Conservation (phyloP, 1,140 invertebrate genomes). For the Lepidotrigona ventralis region DNA sequence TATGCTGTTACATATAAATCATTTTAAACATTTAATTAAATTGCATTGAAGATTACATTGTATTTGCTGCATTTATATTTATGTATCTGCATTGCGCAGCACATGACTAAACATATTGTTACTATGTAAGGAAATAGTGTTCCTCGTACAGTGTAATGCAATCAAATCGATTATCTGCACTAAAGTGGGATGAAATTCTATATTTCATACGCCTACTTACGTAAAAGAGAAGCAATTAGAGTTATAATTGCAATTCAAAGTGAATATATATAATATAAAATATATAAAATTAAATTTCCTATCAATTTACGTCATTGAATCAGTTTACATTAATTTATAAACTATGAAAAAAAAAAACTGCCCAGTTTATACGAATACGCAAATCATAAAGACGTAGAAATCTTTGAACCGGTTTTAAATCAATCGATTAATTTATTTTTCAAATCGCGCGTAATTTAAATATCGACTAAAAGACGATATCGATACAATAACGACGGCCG, state of each 20-base stretch:
- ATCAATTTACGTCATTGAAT: not conserved
- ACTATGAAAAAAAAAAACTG: not conserved
- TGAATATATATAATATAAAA: no score
- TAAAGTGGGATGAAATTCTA: not conserved
- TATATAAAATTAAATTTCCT: no score
- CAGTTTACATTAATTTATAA: not conserved
- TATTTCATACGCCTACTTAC: not conserved
- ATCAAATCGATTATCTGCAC: not conserved
- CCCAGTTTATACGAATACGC: not conserved
- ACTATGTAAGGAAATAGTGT: no score
- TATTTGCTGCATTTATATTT: not conserved
- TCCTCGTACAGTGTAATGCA: not conserved
- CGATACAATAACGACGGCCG: not conserved
- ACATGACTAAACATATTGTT: no score
- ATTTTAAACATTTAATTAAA: no score
- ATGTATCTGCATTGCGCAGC: not conserved
- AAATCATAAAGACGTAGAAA: not conserved
- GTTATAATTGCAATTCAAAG: not conserved
- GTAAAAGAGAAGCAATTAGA: not conserved
- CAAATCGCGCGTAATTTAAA: no score
- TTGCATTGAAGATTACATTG: not conserved
- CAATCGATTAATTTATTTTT: no score
- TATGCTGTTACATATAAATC: no score
- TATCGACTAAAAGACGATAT: not conserved
- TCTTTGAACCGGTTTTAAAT: not conserved